A percentile compares a stretch with the other conserved stretches of the same genome.
Evolutionary conservation across 2,888 invertebrate genomes (phyloP).

Genomic region (Tineola bisselliella): DNA sequence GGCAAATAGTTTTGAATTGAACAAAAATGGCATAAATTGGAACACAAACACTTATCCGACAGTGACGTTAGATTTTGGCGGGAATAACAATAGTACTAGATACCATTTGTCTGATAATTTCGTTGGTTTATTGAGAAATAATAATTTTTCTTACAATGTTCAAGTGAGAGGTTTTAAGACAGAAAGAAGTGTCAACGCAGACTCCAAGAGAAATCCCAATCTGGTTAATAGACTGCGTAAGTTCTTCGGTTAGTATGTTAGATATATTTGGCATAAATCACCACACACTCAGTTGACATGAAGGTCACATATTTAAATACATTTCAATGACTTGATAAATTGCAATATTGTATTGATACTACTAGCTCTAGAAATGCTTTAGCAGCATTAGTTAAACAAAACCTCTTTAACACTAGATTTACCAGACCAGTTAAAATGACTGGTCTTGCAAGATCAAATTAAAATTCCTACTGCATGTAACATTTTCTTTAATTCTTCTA

Average conservation of each 20-base stretch:
- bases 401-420: no score
- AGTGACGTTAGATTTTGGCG: constrained; percentile 33
- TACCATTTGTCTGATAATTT: constrained; percentile 41
- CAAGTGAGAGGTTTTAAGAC: constrained; percentile 84
- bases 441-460: no score
- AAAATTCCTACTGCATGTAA: no score
- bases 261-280: not conserved
- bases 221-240: constrained; percentile 74
- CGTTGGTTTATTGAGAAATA: constrained; percentile 30
- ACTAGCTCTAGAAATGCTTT: no score
- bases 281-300: no score
- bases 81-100: constrained; percentile 22
- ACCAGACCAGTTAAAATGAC: no score
- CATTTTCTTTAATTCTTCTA: no score
- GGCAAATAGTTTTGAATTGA: constrained; percentile 45
- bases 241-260: constrained; percentile 33
- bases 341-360: no score
- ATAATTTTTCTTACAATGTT: constrained; percentile 39
- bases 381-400: no score
- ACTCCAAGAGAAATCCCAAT: constrained; percentile 76
- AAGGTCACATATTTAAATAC: no score
- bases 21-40: constrained; percentile 47
- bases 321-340: no score
- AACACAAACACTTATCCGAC: constrained; percentile 22
- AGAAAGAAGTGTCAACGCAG: constrained; percentile 75